These are phyloP conservation scores for Chrysochloris asiatica DNA, from an alignment of 2,113 vertebrate genomes.

Conservation along the genomic window DNA sequence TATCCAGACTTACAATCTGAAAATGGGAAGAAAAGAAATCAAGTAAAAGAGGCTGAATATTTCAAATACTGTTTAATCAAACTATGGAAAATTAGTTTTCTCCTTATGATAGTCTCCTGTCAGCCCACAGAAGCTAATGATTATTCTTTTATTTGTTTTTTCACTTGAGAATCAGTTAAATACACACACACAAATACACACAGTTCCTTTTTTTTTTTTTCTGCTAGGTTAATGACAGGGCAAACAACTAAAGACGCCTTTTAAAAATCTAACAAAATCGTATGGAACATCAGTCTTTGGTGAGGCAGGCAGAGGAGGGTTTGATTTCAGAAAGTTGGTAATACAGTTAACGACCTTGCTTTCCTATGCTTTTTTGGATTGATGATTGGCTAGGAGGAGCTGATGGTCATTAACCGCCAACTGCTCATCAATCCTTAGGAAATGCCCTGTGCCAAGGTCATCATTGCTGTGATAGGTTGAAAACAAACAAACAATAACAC, in stretches of 20 bases:
- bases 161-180: not conserved
- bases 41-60: not conserved
- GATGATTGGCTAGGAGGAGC: conserved; percentile 51
- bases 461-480: conserved; percentile 36
- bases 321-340: conserved; percentile 30
- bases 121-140: not conserved
- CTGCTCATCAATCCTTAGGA: conserved; percentile 61
- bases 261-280: not conserved
- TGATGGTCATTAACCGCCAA: conserved; percentile 58
- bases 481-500: conserved; percentile 47
- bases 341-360: conserved; percentile 44
- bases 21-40: not conserved
- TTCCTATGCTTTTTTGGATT: conserved; percentile 38
- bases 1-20: not conserved
- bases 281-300: not conserved
- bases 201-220: not conserved
- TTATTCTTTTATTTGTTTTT: not conserved
- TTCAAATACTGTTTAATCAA: conserved; percentile 6
- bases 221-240: not conserved
- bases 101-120: not conserved
- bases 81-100: not conserved
- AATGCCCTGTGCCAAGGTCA: conserved; percentile 57
- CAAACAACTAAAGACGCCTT: not conserved
- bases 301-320: not conserved
- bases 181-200: not conserved